A percentile compares a stretch with the other conserved stretches of the same genome.
These are phyloP conservation scores for Caenorhabditis sp. DNA, from an alignment of 2,888 invertebrate species.

Conservation along the genomic window DNA sequence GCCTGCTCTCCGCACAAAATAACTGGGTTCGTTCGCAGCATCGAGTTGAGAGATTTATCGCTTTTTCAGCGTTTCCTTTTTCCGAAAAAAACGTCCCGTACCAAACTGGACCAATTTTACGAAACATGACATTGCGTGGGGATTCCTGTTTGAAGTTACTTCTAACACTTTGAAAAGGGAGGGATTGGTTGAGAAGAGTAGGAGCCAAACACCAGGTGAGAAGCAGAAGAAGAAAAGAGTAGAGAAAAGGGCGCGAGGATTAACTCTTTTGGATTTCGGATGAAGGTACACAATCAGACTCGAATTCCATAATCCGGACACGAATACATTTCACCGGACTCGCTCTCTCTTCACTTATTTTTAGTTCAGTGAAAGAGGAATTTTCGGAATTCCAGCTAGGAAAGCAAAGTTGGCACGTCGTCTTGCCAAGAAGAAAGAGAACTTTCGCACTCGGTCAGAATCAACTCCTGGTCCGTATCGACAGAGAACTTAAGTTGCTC, in stretches of 20 bases:
- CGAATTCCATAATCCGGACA: neutral
- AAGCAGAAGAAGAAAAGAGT: neutral
- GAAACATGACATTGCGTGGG: constrained; percentile 5
- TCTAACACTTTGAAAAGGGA: neutral
- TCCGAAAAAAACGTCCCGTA: neutral
- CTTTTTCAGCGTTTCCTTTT: constrained; percentile 23
- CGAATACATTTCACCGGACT: neutral
- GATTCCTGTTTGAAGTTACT: too few relatives aligned
- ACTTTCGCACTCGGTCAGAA: too few relatives aligned
- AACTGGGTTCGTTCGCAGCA: constrained; percentile 49
- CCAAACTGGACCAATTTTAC: neutral
- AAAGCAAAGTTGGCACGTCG: too few relatives aligned
- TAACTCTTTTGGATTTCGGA: constrained; percentile 14
- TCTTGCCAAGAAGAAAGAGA: too few relatives aligned
- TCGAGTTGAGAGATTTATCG: constrained; percentile 47
- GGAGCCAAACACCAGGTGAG: constrained; percentile 17
- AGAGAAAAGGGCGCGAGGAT: neutral
- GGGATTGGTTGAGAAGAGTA: neutral
- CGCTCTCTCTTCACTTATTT: neutral
- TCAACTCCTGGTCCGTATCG: too few relatives aligned
- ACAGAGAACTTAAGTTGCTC: neutral
- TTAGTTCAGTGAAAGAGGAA: neutral
- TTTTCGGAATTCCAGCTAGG: constrained; percentile 3
- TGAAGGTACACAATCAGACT: constrained; percentile 7
- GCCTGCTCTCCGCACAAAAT: constrained; percentile 26